A percentile compares a stretch with the other conserved stretches of the same genome.
Conservation (phyloP, 30 jellyfish, hydroid and myxozoan genomes). For the Hydractinia echinata region DNA sequence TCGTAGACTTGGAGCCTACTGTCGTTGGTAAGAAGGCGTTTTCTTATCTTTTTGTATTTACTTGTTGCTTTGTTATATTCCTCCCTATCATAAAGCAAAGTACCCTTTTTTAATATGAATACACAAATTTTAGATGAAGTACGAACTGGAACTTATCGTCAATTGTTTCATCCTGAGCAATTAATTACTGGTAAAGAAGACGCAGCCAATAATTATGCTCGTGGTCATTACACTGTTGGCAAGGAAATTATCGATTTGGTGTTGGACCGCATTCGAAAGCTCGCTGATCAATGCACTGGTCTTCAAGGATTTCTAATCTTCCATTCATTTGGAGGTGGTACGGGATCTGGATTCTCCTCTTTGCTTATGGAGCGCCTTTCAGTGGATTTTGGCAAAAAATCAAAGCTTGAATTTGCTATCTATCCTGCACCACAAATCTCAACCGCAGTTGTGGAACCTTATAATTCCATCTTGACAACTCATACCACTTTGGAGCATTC, state of each 20-base stretch:
- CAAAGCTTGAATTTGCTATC: constrained; percentile 80
- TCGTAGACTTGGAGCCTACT: constrained; percentile 87
- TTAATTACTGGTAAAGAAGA: constrained; percentile 90
- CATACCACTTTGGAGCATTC: constrained; percentile 91
- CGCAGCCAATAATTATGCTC: constrained; percentile 89
- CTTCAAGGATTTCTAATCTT: constrained; percentile 87
- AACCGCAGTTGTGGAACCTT: constrained; percentile 95
- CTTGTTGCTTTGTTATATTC: neutral
- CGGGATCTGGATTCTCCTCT: constrained; percentile 93
- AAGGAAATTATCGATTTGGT: constrained; percentile 80
- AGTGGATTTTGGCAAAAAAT: constrained; percentile 84
- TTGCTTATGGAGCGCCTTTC: constrained; percentile 83
- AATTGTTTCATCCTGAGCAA: constrained; percentile 91
- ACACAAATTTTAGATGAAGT: constrained; percentile 56
- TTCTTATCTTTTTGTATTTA: neutral
- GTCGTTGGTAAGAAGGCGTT: constrained; percentile 66
- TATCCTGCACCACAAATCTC: constrained; percentile 96
- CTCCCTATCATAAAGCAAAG: neutral
- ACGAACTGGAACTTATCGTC: constrained; percentile 87
- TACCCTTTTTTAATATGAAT: neutral
- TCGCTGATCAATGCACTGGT: constrained; percentile 92
- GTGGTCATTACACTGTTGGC: constrained; percentile 97
- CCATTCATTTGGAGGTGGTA: constrained; percentile 97
- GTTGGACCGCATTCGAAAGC: constrained; percentile 74
- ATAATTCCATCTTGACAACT: constrained; percentile 80